Evolutionary conservation across 2,113 vertebrate species (phyloP).

Genomic region (Sclerurus mexicanus): DNA sequence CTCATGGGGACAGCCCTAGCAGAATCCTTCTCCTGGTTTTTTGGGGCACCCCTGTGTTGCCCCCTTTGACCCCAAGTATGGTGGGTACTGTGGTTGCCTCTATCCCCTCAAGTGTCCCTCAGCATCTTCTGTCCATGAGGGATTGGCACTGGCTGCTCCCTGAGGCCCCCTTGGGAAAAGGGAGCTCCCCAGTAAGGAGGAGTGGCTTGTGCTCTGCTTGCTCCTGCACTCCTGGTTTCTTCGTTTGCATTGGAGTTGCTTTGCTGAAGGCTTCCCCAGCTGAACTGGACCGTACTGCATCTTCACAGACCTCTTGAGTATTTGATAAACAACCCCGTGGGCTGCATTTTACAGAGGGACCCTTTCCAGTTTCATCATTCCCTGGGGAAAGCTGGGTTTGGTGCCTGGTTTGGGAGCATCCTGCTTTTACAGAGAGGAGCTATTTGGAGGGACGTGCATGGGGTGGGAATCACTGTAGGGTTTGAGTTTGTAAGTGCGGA

Average conservation of each 20-base stretch:
- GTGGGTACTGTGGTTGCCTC: rapidly evolving
- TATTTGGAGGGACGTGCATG: not conserved
- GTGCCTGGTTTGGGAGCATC: not conserved
- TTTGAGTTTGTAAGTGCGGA: not conserved
- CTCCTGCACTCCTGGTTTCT: not conserved
- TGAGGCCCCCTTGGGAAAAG: not conserved
- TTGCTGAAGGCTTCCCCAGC: rapidly evolving
- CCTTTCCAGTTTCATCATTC: not conserved
- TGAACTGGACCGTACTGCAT: rapidly evolving
- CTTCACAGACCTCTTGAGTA: not conserved
- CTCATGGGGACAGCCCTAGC: rapidly evolving
- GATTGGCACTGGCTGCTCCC: not conserved
- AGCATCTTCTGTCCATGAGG: rapidly evolving
- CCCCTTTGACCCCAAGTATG: rapidly evolving
- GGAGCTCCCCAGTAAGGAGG: not conserved
- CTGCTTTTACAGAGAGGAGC: not conserved
- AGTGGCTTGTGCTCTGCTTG: not conserved
- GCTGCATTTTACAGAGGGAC: not conserved
- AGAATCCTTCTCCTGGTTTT: not conserved
- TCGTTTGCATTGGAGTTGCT: not conserved
- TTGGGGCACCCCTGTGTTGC: not conserved
- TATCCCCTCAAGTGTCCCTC: rapidly evolving
- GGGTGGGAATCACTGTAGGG: rapidly evolving
- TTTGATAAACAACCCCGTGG: not conserved
- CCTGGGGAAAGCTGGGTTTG: not conserved